A percentile compares a stretch with the other conserved stretches of the same genome.
phyloP scores from a whole-genome alignment of 2,797 vertebrate genomes.

The Pterois miles region DNA sequence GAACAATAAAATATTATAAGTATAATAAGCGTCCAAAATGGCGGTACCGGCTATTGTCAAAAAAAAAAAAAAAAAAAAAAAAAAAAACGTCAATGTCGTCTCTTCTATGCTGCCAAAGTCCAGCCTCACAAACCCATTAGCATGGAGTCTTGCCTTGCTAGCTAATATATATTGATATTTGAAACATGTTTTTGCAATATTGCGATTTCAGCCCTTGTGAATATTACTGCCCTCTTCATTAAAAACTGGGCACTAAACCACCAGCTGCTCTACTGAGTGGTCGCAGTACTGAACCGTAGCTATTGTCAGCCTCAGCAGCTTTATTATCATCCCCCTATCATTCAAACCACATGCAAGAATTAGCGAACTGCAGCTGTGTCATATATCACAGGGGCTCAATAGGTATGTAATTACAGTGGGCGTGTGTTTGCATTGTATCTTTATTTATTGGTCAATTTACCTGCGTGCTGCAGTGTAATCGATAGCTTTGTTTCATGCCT shows the following conservation, averaged over 20 bases:
- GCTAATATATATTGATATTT: background rate
- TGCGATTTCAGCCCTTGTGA: background rate
- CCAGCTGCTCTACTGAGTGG: constrained; percentile 2
- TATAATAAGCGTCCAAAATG: too few species aligned
- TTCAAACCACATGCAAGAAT: constrained; percentile 21
- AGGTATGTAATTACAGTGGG: constrained; percentile 50
- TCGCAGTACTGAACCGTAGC: background rate
- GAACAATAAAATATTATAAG: too few species aligned
- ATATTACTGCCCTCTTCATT: background rate
- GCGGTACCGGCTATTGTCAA: too few species aligned
- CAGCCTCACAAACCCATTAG: background rate
- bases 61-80: too few species aligned
- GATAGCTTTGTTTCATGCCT: constrained; percentile 55
- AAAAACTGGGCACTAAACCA: background rate
- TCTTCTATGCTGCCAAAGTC: too few species aligned
- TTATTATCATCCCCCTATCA: background rate
- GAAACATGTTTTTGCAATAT: background rate
- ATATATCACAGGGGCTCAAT: constrained; percentile 47
- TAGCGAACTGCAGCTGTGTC: constrained; percentile 28
- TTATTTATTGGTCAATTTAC: constrained; percentile 73
- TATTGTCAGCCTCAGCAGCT: background rate
- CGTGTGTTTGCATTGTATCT: constrained; percentile 52
- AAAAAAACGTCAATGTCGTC: too few species aligned
- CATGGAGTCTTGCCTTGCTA: background rate
- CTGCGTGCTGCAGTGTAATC: constrained; percentile 69